Evolutionary conservation across 1,140 invertebrate species (phyloP), one percentile per base, ranked within the genome.

Genomic region (Proctacanthus coquilletti): DNA sequence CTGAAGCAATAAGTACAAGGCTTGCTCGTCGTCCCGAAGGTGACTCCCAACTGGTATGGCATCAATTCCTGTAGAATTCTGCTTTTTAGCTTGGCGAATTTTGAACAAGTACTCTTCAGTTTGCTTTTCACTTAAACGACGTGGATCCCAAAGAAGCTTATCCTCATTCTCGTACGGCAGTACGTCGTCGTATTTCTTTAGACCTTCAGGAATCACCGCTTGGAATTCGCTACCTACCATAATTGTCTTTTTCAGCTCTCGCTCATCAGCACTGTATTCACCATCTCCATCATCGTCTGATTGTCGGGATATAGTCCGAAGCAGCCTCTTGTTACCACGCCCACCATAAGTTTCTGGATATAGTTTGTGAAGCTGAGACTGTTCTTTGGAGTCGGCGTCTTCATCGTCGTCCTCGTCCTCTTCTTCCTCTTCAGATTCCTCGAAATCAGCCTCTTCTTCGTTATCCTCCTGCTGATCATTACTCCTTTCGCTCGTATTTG

Each of bases 111-210:
- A 96, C 15, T 83, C 75, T 51, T 89, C 84, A 14, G 81, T 79
- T 41, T 78, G 71, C 34, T 72, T 66, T 51, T 84, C 77, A 17
- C 71, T 69, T 32, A 92, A 65, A 43, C 72, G 71, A 47, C 66
- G 71, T 2, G 91, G 91, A 61, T 91, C 83, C 92, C 92, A 97
- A 2, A 96, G 62, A 39, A 95, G 66, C 61, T 91, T 86, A 56
- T 96, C 92, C 61, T 94, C 87, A 67, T 95, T 95, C 65, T 96
- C 89, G 63, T 96, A 95, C 1, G 89, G 88, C 43, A 86, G 67
- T 4, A 83, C 83, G 66, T 93, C 87, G 53, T 87, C 91, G 64
- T 95, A 94, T 52, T 77, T 78, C 51, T 79, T 82, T 4, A 95
- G 64, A 14, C 85, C 88, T 60, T 91, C 86, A 2, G 92, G 91